These are phyloP conservation scores for Polydrusus pterygomalis DNA, from an alignment of 2,888 invertebrate species.

Conservation along the genomic window DNA sequence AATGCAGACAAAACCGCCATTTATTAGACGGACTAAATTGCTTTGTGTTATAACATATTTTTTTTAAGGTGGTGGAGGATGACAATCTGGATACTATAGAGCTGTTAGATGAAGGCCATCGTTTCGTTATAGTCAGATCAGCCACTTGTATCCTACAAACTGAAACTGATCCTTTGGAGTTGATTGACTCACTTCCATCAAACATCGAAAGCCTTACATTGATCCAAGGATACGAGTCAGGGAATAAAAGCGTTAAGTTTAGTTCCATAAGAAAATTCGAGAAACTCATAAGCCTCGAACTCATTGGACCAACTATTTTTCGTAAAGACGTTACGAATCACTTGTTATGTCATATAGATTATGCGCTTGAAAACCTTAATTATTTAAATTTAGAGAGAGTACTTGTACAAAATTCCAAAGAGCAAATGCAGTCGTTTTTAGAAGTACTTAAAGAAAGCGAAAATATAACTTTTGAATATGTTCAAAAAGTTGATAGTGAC, in stretches of 20 bases:
- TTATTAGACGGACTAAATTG: too few relatives aligned
- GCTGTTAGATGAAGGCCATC: constrained; percentile 68
- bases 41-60: too few relatives aligned
- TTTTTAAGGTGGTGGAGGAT: constrained; percentile 67
- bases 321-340: constrained; percentile 64
- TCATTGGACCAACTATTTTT: constrained; percentile 74
- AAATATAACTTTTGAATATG: constrained; percentile 68
- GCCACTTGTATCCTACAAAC: constrained; percentile 75
- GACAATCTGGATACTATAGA: constrained; percentile 67
- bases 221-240: constrained; percentile 75
- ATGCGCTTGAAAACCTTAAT: constrained; percentile 71
- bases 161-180: constrained; percentile 69
- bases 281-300: constrained; percentile 76
- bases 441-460: constrained; percentile 69
- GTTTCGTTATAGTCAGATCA: constrained; percentile 70
- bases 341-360: constrained; percentile 73
- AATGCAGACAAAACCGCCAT: too few relatives aligned
- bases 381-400: constrained; percentile 75
- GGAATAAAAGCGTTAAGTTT: constrained; percentile 72
- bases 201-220: constrained; percentile 76
- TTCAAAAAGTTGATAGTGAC: constrained; percentile 65
- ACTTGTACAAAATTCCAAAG: constrained; percentile 65
- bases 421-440: constrained; percentile 69
- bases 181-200: constrained; percentile 72
- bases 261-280: constrained; percentile 72